Evolutionary conservation across 2,113 vertebrate genomes (phyloP).

Genomic region (Gambusia affinis): DNA sequence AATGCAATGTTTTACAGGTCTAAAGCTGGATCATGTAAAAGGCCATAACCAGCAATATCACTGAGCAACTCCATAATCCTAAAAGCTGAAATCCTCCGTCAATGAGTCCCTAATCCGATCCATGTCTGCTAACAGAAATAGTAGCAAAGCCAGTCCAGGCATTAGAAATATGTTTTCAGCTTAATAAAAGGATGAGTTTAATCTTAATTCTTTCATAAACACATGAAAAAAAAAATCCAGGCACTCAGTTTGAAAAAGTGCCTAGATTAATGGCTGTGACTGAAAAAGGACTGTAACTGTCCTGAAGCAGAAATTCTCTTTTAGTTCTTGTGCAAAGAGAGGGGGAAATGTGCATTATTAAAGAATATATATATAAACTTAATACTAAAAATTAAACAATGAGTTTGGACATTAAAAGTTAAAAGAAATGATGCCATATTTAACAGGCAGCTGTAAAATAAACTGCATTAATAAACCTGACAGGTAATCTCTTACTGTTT

Average conservation of each 20-base stretch:
- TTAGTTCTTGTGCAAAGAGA: background rate
- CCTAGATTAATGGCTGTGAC: constrained; percentile 53
- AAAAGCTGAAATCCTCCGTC: constrained; percentile 80
- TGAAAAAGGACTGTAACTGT: constrained; percentile 5
- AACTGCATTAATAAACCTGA: background rate
- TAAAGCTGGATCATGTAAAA: constrained; percentile 78
- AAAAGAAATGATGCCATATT: background rate
- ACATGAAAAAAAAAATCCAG: constrained; percentile 42
- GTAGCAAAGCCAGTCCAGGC: constrained; percentile 61
- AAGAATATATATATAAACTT: background rate
- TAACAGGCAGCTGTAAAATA: background rate
- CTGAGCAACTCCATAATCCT: constrained; percentile 78
- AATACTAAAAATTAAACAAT: background rate
- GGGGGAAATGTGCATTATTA: too few species aligned
- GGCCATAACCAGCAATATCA: constrained; percentile 79
- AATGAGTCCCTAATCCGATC: constrained; percentile 79
- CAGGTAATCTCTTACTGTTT: constrained; percentile 1
- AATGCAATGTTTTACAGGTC: constrained; percentile 62
- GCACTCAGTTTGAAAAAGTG: constrained; percentile 59
- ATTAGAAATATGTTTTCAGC: constrained; percentile 66
- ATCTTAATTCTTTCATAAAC: constrained; percentile 65
- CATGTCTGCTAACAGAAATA: constrained; percentile 75
- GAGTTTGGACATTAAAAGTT: background rate
- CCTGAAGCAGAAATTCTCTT: constrained; percentile 1
- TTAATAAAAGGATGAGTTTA: constrained; percentile 72